Evolutionary conservation across 2,797 vertebrate species (phyloP).

Genomic region (Tragelaphus oryx): DNA sequence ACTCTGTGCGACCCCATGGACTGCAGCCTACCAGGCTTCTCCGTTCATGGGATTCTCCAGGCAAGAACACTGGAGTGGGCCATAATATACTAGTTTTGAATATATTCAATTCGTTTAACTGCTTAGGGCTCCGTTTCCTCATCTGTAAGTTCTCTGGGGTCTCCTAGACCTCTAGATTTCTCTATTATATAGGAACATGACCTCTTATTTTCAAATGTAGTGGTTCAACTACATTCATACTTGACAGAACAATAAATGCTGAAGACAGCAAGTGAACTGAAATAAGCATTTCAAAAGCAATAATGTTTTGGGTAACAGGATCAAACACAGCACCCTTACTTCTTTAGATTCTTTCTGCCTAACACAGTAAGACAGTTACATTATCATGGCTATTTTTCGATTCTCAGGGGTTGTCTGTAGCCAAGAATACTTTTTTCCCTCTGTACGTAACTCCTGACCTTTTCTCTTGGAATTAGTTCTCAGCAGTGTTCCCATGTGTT

Average conservation of each 20-base stretch:
- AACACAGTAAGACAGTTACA: not conserved
- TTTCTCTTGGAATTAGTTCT: not conserved
- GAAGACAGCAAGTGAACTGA: not conserved
- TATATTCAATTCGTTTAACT: not conserved
- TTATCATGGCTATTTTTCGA: not conserved
- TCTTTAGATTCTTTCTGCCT: slow-evolving; percentile 7
- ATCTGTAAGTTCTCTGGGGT: not conserved
- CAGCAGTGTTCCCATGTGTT: not conserved
- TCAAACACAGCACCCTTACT: not conserved
- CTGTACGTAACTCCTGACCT: not conserved
- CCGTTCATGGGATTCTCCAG: too few species aligned
- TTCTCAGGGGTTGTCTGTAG: not conserved
- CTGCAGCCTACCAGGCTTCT: too few species aligned
- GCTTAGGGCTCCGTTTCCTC: not conserved
- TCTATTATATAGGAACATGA: not conserved
- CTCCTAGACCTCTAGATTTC: not conserved
- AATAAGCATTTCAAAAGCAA: not conserved
- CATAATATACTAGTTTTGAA: not conserved
- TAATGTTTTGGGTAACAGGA: not conserved
- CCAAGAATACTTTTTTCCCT: not conserved
- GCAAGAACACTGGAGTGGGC: too few species aligned
- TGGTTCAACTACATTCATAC: not conserved
- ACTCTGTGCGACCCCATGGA: too few species aligned
- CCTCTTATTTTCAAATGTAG: not conserved
- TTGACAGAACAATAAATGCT: not conserved